These are phyloP conservation scores for Hypsibius dujardini DNA, from an alignment of 1,140 invertebrate genomes.

Conservation along the genomic window DNA sequence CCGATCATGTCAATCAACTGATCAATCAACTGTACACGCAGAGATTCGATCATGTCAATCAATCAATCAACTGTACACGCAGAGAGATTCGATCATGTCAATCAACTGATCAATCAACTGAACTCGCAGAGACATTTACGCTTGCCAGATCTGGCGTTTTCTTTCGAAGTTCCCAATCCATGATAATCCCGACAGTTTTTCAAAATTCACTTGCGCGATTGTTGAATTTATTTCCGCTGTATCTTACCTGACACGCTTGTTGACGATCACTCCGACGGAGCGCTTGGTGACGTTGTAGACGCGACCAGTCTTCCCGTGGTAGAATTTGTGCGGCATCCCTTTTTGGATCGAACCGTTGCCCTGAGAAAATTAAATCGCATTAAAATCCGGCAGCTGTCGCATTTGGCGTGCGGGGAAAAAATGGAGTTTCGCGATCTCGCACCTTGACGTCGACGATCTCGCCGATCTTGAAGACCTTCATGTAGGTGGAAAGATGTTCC, in stretches of 20 bases:
- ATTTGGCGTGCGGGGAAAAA: no score
- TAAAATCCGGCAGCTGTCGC: not conserved
- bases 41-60: no score
- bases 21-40: no score
- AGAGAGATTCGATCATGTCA: no score
- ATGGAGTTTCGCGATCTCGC: slow-evolving; percentile 17
- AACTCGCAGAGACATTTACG: no score
- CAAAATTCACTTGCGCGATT: slow-evolving; percentile 20
- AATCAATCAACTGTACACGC: no score
- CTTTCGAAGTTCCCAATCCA: no score
- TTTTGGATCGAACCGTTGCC: slow-evolving; percentile 98
- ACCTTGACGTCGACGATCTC: slow-evolving; percentile 96
- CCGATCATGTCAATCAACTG: no score
- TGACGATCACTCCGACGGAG: slow-evolving; percentile 95
- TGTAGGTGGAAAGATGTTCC: slow-evolving; percentile 83
- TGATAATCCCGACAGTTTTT: slow-evolving; percentile 5
- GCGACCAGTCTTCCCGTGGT: slow-evolving; percentile 93
- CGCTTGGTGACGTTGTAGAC: slow-evolving; percentile 94
- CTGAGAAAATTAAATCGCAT: slow-evolving; percentile 35
- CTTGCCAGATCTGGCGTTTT: no score
- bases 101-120: no score
- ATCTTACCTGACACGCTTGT: slow-evolving; percentile 69
- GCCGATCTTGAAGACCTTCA: slow-evolving; percentile 91
- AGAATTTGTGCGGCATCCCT: slow-evolving; percentile 96
- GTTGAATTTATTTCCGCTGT: slow-evolving; percentile 18